These are phyloP conservation scores for Polyommatus iphigenia DNA, from an alignment of 2,888 invertebrate genomes.

Conservation along the genomic window DNA sequence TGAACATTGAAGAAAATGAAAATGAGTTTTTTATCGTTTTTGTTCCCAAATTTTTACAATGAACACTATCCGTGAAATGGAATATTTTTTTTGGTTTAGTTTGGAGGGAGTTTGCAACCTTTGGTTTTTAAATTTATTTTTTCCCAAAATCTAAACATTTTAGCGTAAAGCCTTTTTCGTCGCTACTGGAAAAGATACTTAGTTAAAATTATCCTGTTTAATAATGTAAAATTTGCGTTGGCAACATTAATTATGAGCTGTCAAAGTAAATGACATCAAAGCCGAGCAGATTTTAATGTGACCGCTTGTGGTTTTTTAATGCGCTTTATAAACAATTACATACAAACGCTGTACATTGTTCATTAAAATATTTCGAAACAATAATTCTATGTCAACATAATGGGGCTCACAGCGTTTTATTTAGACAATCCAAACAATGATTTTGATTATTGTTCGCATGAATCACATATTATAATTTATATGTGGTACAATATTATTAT, in stretches of 20 bases:
- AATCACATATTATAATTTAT: too few relatives aligned
- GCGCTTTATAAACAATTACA: conserved; percentile 38
- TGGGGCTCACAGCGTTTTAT: background rate
- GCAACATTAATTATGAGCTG: conserved; percentile 23
- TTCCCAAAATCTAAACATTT: background rate
- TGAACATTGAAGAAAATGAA: too few relatives aligned
- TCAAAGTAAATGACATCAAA: conserved; percentile 26
- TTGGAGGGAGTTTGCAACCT: too few relatives aligned
- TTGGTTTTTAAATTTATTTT: too few relatives aligned
- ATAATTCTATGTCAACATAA: background rate
- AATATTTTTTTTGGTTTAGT: too few relatives aligned
- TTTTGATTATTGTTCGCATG: too few relatives aligned
- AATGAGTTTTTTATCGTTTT: too few relatives aligned
- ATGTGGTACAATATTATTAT: too few relatives aligned
- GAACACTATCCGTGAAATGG: too few relatives aligned
- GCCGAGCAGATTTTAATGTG: conserved; percentile 20
- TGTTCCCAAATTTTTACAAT: too few relatives aligned
- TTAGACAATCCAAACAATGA: too few relatives aligned
- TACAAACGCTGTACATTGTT: conserved; percentile 23
- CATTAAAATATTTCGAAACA: background rate
- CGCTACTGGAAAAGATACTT: too few relatives aligned
- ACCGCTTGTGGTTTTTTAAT: conserved; percentile 18
- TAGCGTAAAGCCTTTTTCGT: background rate
- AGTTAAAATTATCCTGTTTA: background rate
- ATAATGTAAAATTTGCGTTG: background rate